Evolutionary conservation across 2,113 vertebrate genomes (phyloP), one percentile per base, ranked within the genome.

Genomic region (Eurystomus gularis): DNA sequence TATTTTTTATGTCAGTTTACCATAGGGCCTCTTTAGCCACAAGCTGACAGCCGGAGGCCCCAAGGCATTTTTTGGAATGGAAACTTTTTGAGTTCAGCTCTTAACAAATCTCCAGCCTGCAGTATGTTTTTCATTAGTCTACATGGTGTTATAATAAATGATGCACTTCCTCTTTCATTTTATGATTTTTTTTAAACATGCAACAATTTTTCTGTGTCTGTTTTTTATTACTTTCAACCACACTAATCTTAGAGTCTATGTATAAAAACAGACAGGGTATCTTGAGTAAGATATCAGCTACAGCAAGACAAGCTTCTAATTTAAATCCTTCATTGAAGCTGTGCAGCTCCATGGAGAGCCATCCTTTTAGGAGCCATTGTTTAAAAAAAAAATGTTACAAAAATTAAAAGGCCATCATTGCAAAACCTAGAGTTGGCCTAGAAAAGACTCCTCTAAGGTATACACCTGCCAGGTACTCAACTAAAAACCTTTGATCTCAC

Each of bases 121-220:
- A 85, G 86, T 90, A 93, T 95, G 95, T 68, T 97, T 97, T 96
- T 96, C 93, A 96, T 96, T 95, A 97, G 92, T 65, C 94, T 89
- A 90, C 89, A 94, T 68, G 86, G 93, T 92, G 90, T 95, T 96
- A 95, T 82, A 96, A 96, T 85, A 88, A 93, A 95, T 97, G 95
- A 97, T 93, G 95, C 94, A 95, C 94, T 96, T 97, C 94, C 96
- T 92, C 88, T 91, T 95, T 75, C 87, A 86, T 92, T 96, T 95
- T 86, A 91, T 71, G 68, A 58, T 96, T 89, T 91, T 87, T 76
- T 69, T 29, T 48, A 17, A 72, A 93, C 93, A 83, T 95, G 88
- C 93, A 86, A 95, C 84, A 78, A 75, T 94, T 96, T 94, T 97
- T 92, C 73, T 92, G 66, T 26, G 51, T 76, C 88, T 95, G 94